Evolutionary conservation across 2,797 vertebrate genomes (phyloP), one percentile per base, ranked within the genome.

Genomic region (Onychomys torridus): DNA sequence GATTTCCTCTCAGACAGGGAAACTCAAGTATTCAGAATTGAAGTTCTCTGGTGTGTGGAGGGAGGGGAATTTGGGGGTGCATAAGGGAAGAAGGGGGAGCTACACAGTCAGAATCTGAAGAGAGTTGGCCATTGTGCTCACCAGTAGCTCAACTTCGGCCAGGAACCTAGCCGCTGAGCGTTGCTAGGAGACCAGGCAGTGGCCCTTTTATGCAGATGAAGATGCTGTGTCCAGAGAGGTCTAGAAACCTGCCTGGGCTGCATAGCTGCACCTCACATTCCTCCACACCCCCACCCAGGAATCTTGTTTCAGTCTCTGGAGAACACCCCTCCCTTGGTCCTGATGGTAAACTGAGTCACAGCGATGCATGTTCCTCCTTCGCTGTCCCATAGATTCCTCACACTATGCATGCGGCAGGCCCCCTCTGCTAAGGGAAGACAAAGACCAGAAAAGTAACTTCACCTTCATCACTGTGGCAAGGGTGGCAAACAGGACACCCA

Each of bases 331-430:
- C 67, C 65, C 46, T 93, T 84, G 37, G 71, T 78, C 49, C n/a
- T 79, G 49, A 86, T 21, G 49, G 89, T 65, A 96, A 95, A 93
- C 55, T 16, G 76, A 97, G 81, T 52, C 87, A 88, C 0, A 0
- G 59, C 52, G 9, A 19, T 43, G 23, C 8, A 0, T 2, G 0
- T 11, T 1, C 63, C 79, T 73, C 77, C 52, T n/a, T 32, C 5
- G 6, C 77, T 27, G 25, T 61, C n/a, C 43, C 55, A 5, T 4
- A 4, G 83, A 90, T 32, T 29, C 59, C 6, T 82, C 82, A 43
- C 0, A 46, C 32, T 32, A 25, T 27, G 21, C 37, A 23, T 5
- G 2, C 71, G 32, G 0, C 2, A 27, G 37, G 16, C 19, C 46
- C 49, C 37, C 81, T 46, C 73, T 59, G 21, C 63, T 52, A 69